These are phyloP conservation scores for Drosophila fungiperda DNA, from an alignment of 2,888 invertebrate genomes.

Conservation along the genomic window DNA sequence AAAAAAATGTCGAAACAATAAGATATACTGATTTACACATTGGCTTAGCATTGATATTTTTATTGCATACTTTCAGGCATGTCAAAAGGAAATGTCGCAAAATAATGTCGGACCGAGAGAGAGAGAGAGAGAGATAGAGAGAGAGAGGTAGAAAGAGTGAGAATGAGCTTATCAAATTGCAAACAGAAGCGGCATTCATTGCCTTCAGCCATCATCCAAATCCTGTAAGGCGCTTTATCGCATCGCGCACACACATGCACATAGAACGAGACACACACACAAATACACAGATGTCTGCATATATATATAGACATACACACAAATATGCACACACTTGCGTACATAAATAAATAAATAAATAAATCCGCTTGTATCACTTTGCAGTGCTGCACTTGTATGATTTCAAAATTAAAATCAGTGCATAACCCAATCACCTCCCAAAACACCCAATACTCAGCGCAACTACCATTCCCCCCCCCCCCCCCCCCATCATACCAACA, in stretches of 20 bases:
- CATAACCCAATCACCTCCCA: conserved; percentile 71
- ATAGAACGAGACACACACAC: conserved; percentile 18
- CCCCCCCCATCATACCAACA: not conserved
- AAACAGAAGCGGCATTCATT: conserved; percentile 64
- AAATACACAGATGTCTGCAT: conserved; percentile 11
- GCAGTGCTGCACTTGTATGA: conserved; percentile 71
- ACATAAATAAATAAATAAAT: conserved; percentile 66
- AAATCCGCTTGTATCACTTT: conserved; percentile 72
- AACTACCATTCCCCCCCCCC: no score
- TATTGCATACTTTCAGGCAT: conserved; percentile 70
- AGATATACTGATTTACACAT: conserved; percentile 76
- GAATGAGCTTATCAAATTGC: conserved; percentile 74
- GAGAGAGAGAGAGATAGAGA: conserved; percentile 10
- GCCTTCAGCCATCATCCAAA: conserved; percentile 75
- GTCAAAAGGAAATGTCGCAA: conserved; percentile 68
- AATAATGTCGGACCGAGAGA: conserved; percentile 70
- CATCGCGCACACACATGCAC: conserved; percentile 50
- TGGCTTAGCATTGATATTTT: conserved; percentile 76
- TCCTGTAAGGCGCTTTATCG: conserved; percentile 79
- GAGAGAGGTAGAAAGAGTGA: conserved; percentile 31
- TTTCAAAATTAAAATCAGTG: conserved; percentile 78
- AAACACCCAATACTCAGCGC: not conserved
- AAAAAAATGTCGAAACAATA: conserved; percentile 63
- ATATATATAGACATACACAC: not conserved
- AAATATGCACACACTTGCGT: conserved; percentile 2